Evolutionary conservation across 2,888 invertebrate species (phyloP).

Genomic region (Acronicta alni): DNA sequence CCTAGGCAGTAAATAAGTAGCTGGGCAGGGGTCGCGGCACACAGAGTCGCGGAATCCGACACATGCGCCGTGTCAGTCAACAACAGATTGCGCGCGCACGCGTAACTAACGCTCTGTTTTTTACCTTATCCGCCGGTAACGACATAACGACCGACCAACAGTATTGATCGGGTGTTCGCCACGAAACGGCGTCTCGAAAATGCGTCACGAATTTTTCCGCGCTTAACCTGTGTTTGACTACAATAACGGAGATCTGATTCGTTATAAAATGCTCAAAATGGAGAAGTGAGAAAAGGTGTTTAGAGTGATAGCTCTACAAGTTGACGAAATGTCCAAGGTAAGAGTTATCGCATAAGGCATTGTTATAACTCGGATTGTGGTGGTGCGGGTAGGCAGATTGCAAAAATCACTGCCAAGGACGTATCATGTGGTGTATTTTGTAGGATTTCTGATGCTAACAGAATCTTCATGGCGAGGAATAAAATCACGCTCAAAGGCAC

Average conservation of each 20-base stretch:
- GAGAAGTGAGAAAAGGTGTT: conserved; percentile 69
- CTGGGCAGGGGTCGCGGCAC: conserved; percentile 61
- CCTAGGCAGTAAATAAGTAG: conserved; percentile 9
- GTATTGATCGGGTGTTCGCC: conserved; percentile 86
- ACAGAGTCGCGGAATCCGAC: conserved; percentile 64
- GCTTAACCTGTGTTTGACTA: conserved; percentile 68
- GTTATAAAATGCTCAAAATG: conserved; percentile 57
- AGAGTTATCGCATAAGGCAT: conserved; percentile 63
- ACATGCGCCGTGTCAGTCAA: conserved; percentile 82
- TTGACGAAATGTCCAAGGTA: conserved; percentile 85
- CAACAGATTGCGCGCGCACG: conserved; percentile 86
- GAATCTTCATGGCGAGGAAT: background rate
- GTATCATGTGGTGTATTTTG: conserved; percentile 25
- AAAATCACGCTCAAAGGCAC: background rate
- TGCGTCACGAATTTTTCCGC: conserved; percentile 74
- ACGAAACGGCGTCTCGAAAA: conserved; percentile 78
- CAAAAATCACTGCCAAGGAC: conserved; percentile 71
- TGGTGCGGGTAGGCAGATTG: conserved; percentile 72
- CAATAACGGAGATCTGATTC: conserved; percentile 45
- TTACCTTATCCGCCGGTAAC: conserved; percentile 78
- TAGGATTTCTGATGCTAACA: conserved; percentile 4
- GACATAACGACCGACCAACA: conserved; percentile 68
- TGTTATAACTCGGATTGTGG: conserved; percentile 54
- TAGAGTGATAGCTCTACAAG: conserved; percentile 61
- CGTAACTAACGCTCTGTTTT: conserved; percentile 75